These are phyloP conservation scores for Corapipo altera DNA, from an alignment of 2,113 vertebrate genomes.

Conservation along the genomic window DNA sequence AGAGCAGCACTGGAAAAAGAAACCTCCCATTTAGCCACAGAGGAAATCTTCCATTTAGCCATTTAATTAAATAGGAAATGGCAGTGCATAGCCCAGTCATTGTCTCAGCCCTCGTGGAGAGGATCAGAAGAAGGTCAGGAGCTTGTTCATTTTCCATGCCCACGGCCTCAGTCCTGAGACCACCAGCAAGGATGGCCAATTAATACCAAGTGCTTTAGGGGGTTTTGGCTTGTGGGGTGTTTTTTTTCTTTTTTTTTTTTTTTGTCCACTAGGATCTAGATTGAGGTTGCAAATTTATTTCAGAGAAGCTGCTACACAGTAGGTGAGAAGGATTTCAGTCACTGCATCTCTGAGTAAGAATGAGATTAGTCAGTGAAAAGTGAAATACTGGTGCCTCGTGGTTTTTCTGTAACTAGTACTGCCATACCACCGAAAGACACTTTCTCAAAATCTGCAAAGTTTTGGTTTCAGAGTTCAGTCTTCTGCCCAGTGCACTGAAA, in stretches of 20 bases:
- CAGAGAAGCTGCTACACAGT: not conserved
- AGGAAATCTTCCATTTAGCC: slow-evolving; percentile 66
- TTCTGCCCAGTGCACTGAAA: not conserved
- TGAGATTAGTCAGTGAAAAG: not conserved
- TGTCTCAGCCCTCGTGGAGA: slow-evolving; percentile 59
- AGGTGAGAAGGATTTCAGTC: not conserved
- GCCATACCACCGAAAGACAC: not conserved
- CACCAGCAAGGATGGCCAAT: slow-evolving; percentile 55
- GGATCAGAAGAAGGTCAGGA: slow-evolving; percentile 64
- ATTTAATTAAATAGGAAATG: slow-evolving; percentile 68
- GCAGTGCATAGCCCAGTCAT: slow-evolving; percentile 55
- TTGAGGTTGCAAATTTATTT: slow-evolving; percentile 7
- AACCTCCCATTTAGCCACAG: slow-evolving; percentile 61
- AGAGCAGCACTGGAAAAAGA: slow-evolving; percentile 40
- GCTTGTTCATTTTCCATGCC: slow-evolving; percentile 54
- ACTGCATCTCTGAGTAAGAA: not conserved
- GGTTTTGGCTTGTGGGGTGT: not conserved
- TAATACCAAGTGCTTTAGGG: slow-evolving; percentile 36
- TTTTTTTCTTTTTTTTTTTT: not conserved
- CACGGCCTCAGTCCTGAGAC: slow-evolving; percentile 30
- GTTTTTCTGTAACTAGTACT: not conserved
- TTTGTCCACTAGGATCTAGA: not conserved
- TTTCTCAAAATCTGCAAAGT: not conserved
- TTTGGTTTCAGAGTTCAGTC: not conserved
- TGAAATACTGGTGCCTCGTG: not conserved